Percentiles rank a stretch among this genome's conserved stretches.
Conservation (phyloP, 2,888 invertebrate species). For the Torymus texanus region DNA sequence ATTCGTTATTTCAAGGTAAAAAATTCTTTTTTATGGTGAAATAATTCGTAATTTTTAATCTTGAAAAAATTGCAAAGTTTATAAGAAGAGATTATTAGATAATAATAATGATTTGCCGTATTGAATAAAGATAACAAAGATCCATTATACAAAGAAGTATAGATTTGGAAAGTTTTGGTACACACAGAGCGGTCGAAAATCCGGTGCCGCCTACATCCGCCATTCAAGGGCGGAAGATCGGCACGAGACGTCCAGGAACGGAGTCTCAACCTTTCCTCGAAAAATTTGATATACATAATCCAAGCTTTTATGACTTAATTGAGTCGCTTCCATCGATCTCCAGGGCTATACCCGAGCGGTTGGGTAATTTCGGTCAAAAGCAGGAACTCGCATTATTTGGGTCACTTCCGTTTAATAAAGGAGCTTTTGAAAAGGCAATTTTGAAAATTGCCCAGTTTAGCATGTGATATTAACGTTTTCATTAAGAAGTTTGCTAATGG, state of each 20-base stretch:
- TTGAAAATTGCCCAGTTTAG: neutral
- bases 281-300: conserved; percentile 34
- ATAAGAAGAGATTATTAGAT: no score
- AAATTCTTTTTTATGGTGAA: no score
- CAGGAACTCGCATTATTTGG: conserved; percentile 24
- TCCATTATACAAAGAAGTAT: neutral
- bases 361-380: conserved; percentile 20
- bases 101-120: no score
- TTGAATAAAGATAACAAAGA: no score
- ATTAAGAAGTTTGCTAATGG: neutral
- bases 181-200: conserved; percentile 10
- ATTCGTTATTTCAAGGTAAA: no score
- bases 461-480: neutral
- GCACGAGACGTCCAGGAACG: conserved; percentile 10
- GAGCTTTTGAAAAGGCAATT: conserved; percentile 22
- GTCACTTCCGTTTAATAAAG: conserved; percentile 42
- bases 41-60: no score
- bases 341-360: neutral
- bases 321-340: conserved; percentile 39
- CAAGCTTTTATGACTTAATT: conserved; percentile 39
- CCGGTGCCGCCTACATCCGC: conserved; percentile 41
- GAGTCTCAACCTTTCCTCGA: conserved; percentile 25
- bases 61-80: no score
- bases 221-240: conserved; percentile 22
- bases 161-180: conserved; percentile 5